Conservation (phyloP, 2,888 invertebrate species). For the Prenolepis imparis region DNA sequence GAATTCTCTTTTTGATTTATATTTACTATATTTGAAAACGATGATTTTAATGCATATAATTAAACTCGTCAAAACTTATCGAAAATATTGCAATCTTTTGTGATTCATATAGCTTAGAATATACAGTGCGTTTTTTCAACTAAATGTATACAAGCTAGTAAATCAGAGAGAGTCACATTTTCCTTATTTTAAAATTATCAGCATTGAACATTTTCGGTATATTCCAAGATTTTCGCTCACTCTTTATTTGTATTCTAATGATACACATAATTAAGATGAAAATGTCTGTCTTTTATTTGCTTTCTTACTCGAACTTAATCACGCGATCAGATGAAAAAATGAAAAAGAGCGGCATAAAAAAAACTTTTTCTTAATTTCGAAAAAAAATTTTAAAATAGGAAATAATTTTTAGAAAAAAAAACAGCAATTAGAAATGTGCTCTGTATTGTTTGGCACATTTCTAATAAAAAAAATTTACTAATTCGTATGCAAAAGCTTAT, state of each 20-base stretch:
- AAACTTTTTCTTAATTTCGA: background rate
- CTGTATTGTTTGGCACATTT: background rate
- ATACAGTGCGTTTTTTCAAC: background rate
- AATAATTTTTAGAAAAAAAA: too few relatives aligned
- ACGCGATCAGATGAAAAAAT: too few relatives aligned
- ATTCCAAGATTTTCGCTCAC: background rate
- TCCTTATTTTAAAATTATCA: background rate
- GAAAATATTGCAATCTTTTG: background rate
- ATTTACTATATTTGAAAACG: background rate
- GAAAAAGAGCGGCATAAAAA: too few relatives aligned
- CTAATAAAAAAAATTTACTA: background rate
- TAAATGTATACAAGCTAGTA: background rate
- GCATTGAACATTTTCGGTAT: background rate
- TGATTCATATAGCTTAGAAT: background rate
- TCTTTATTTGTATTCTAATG: background rate
- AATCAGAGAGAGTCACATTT: background rate
- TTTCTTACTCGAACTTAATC: too few relatives aligned
- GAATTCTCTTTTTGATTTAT: conserved; percentile 20
- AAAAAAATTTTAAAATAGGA: background rate
- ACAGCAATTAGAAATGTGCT: background rate
- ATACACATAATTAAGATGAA: background rate
- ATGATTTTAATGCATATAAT: background rate
- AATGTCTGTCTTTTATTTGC: too few relatives aligned
- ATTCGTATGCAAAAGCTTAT: background rate
- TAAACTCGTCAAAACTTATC: background rate